Evolutionary conservation across 2,888 invertebrate species (phyloP).

Genomic region (Coleophora deauratella): DNA sequence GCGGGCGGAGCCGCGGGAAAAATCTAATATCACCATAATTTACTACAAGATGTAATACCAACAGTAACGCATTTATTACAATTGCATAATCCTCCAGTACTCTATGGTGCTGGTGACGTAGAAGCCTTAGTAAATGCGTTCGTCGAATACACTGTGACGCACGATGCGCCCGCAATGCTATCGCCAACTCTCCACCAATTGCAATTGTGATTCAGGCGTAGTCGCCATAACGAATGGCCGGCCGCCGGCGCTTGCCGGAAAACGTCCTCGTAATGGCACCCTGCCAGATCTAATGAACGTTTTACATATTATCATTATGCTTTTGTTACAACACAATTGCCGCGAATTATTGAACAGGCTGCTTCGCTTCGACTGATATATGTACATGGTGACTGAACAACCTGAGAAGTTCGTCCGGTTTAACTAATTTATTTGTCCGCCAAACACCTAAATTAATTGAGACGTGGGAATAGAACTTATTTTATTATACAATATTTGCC

Average conservation of each 20-base stretch:
- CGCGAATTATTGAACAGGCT: constrained; percentile 1
- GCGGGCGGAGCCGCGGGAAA: no score
- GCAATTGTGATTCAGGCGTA: constrained; percentile 51
- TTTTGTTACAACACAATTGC: constrained; percentile 20
- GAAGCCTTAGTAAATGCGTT: constrained; percentile 28
- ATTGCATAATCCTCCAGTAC: no score
- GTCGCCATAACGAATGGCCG: constrained; percentile 51
- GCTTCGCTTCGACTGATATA: no score
- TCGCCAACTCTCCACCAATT: constrained; percentile 39
- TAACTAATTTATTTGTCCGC: no score
- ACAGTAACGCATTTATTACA: no score
- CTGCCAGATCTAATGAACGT: constrained; percentile 52
- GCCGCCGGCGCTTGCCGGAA: constrained; percentile 49
- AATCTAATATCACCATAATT: no score
- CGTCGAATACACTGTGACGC: constrained; percentile 32
- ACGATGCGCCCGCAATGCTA: constrained; percentile 33
- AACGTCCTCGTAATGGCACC: constrained; percentile 54
- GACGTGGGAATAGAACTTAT: constrained; percentile 1
- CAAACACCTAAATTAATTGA: no score
- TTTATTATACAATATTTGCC: no score
- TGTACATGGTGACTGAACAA: no score
- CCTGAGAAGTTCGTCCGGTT: no score
- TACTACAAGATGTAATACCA: no score
- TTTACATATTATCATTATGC: constrained; percentile 37
- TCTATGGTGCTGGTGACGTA: constrained; percentile 19